Conservation (phyloP, 2,797 vertebrate genomes). For the Hippocampus kuda region DNA sequence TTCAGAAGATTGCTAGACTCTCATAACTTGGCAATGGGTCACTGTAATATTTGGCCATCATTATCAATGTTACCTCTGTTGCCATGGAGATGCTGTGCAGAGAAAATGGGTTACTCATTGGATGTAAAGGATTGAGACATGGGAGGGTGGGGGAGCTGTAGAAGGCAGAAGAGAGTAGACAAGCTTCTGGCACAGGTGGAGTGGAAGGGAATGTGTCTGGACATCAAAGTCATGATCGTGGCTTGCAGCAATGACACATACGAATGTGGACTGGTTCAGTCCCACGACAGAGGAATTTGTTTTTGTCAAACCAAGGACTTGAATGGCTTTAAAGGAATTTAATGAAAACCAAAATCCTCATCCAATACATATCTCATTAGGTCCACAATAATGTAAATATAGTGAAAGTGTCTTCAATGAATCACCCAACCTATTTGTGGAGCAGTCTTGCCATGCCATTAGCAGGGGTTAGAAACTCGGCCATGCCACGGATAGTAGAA, state of each 20-base stretch:
- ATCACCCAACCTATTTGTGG: too few relatives aligned
- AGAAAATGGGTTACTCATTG: constrained; percentile 57
- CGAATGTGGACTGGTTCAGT: neutral
- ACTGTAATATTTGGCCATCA: neutral
- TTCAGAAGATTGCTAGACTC: neutral
- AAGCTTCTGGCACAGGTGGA: constrained; percentile 55
- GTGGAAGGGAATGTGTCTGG: constrained; percentile 70
- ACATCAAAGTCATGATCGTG: constrained; percentile 46
- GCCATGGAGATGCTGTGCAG: constrained; percentile 33
- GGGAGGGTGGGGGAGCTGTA: constrained; percentile 25
- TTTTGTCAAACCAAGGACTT: neutral
- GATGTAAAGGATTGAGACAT: constrained; percentile 29
- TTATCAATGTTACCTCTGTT: constrained; percentile 37
- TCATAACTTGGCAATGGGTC: neutral
- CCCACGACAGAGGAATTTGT: neutral
- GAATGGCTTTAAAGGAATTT: neutral
- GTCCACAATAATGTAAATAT: neutral
- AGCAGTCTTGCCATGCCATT: too few relatives aligned
- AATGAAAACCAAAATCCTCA: neutral
- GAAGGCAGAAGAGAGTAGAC: constrained; percentile 40
- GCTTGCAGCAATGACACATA: constrained; percentile 38
- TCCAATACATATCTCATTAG: neutral
- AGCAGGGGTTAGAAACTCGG: too few relatives aligned
- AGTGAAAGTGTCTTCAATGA: neutral
- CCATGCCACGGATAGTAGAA: neutral